Evolutionary conservation across 2,888 invertebrate genomes (phyloP).

Genomic region (Microplitis deprimator): DNA sequence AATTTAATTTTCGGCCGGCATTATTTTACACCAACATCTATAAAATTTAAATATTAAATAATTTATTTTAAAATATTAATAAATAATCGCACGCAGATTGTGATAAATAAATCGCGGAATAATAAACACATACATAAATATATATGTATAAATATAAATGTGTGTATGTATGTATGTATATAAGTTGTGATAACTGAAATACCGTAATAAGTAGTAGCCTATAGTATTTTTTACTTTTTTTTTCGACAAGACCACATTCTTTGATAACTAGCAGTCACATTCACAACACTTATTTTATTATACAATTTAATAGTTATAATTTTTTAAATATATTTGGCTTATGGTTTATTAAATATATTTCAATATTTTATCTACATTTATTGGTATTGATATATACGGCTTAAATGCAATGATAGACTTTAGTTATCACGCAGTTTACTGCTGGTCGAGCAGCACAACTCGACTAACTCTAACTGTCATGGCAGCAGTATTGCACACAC

Average conservation of each 20-base stretch:
- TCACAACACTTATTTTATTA: constrained; percentile 11
- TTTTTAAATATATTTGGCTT: neutral
- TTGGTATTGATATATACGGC: neutral
- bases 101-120: neutral
- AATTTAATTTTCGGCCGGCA: constrained; percentile 1
- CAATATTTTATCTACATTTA: neutral
- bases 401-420: constrained; percentile 11
- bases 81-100: neutral
- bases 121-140: neutral
- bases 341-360: neutral
- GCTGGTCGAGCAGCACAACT: constrained; percentile 30
- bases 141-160: neutral
- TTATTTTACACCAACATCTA: neutral
- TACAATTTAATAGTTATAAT: neutral
- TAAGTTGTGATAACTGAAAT: neutral
- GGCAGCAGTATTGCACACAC: constrained; percentile 21
- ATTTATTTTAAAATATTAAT: neutral
- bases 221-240: constrained; percentile 3
- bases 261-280: neutral
- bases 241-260: constrained; percentile 3
- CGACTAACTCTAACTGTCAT: constrained; percentile 38
- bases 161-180: neutral
- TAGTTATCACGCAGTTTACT: constrained; percentile 18
- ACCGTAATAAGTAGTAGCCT: neutral
- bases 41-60: neutral